phyloP scores from a whole-genome alignment of 2,797 vertebrate species.

The Notolabrus celidotus region DNA sequence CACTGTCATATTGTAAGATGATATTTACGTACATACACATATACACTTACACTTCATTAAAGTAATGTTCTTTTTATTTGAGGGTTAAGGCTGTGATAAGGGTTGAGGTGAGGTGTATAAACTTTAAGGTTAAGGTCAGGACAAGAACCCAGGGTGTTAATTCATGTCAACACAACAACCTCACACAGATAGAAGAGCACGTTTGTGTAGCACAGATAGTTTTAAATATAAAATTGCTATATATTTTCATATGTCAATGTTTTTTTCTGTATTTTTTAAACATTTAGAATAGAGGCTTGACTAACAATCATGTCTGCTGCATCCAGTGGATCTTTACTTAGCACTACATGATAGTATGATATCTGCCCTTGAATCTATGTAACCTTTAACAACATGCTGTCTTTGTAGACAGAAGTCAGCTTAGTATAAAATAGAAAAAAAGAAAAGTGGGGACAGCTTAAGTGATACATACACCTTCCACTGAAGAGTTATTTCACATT shows the following conservation, averaged over 20 bases:
- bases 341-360: background rate
- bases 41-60: too few species aligned
- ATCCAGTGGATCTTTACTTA: background rate
- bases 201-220: too few species aligned
- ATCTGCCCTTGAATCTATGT: conserved; percentile 19
- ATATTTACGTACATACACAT: too few species aligned
- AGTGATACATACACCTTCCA: conserved; percentile 25
- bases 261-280: background rate
- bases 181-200: too few species aligned
- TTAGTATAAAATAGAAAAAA: conserved; percentile 27
- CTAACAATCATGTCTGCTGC: background rate
- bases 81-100: too few species aligned
- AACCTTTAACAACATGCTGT: conserved; percentile 13
- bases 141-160: too few species aligned
- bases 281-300: background rate
- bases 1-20: too few species aligned
- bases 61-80: too few species aligned
- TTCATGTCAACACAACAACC: too few species aligned
- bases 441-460: conserved; percentile 12
- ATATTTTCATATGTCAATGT: too few species aligned
- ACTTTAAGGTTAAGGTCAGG: too few species aligned
- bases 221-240: background rate
- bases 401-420: conserved; percentile 9
- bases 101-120: too few species aligned
- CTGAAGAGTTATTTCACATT: conserved; percentile 51